Percentiles rank a stretch among this genome's conserved stretches.
Conservation (phyloP, 2,797 vertebrate species). For the Clamator glandarius region DNA sequence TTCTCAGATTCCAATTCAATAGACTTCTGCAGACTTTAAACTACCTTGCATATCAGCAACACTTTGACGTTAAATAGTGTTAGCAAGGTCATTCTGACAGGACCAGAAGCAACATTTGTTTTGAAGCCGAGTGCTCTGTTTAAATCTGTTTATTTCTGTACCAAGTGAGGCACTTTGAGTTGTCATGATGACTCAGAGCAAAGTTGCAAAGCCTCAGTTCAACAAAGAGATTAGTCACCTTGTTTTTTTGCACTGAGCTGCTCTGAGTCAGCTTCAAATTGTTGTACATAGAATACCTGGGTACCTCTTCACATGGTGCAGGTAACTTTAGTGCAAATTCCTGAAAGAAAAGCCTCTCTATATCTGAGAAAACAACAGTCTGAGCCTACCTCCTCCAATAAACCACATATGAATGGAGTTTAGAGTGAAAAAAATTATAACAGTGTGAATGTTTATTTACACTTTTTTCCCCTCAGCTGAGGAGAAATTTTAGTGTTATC, state of each 20-base stretch:
- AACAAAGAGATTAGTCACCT: conserved; percentile 59
- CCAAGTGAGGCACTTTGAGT: conserved; percentile 32
- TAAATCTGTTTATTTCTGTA: conserved; percentile 55
- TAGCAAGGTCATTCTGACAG: conserved; percentile 33
- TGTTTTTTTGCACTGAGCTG: conserved; percentile 53
- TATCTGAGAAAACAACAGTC: background rate
- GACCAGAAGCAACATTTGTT: conserved; percentile 25
- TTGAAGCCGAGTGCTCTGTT: conserved; percentile 1
- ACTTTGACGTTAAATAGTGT: background rate
- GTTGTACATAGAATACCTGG: conserved; percentile 3
- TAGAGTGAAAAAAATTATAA: background rate
- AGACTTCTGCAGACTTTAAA: background rate
- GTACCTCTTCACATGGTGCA: background rate
- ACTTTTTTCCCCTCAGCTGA: background rate
- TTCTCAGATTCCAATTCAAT: background rate
- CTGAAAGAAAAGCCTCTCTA: background rate
- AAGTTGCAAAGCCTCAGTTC: conserved; percentile 37
- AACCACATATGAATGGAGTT: background rate
- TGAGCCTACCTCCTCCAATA: background rate
- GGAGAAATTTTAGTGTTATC: background rate
- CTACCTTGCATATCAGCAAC: background rate
- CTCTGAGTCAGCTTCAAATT: conserved; percentile 59
- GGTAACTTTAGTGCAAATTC: conserved; percentile 41
- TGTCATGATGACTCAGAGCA: conserved; percentile 58
- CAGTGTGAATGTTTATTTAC: background rate